Conservation (phyloP, 2,113 vertebrate genomes). For the Anthoscopus minutus region DNA sequence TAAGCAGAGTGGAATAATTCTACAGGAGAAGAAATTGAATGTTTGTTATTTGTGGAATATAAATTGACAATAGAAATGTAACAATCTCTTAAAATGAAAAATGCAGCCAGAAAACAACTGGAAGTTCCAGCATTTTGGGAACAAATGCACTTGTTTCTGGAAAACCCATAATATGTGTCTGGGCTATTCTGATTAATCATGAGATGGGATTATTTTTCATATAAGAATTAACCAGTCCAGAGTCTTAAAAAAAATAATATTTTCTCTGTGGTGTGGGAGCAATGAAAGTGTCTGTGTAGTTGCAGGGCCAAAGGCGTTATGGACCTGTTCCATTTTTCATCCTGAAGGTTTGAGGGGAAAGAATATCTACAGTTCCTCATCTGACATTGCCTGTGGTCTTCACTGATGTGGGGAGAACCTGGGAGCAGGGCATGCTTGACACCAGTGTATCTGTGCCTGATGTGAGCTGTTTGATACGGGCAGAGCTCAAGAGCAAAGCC, state of each 20-base stretch:
- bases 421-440: neutral
- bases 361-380: neutral
- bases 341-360: neutral
- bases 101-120: neutral
- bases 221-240: neutral
- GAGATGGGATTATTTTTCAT: neutral
- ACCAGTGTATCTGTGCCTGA: accelerated
- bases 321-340: neutral
- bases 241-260: neutral
- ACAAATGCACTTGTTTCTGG: neutral
- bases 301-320: neutral
- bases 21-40: neutral
- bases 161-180: neutral
- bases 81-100: neutral
- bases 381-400: neutral
- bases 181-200: neutral
- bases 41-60: neutral
- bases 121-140: neutral
- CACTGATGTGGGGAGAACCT: neutral
- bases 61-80: neutral
- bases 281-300: neutral
- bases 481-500: neutral
- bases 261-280: neutral
- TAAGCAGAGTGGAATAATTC: conserved; percentile 16
- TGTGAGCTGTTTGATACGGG: neutral